Evolutionary conservation across 2,888 invertebrate species (phyloP).

Genomic region (Oscheius sp.): DNA sequence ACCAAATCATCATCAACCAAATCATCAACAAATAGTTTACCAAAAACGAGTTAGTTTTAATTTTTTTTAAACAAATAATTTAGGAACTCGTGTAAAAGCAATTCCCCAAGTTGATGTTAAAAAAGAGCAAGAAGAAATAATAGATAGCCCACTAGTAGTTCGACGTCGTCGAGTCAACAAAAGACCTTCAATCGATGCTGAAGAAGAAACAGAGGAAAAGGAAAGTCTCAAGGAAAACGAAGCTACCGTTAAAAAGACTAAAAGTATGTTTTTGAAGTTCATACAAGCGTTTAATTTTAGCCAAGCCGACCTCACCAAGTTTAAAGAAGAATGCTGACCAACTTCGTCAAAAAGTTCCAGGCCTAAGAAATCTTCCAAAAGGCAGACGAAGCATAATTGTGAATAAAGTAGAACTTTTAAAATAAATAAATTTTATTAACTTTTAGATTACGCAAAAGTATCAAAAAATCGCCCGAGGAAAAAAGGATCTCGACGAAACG

Average conservation of each 20-base stretch:
- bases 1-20: not conserved
- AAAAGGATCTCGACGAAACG: not conserved
- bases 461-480: conserved; percentile 1
- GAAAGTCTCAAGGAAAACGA: conserved; percentile 12
- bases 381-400: conserved; percentile 51
- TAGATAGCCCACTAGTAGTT: not conserved
- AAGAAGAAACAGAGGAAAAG: not conserved
- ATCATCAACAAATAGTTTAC: not conserved
- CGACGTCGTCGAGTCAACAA: not conserved
- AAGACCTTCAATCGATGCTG: not conserved
- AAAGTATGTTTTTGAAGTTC: not conserved
- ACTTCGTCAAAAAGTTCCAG: conserved; percentile 42
- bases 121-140: not conserved
- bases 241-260: not conserved
- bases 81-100: conserved; percentile 23
- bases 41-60: not conserved
- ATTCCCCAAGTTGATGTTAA: not conserved
- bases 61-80: not conserved
- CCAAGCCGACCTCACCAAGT: conserved; percentile 1
- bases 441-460: conserved; percentile 23
- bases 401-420: conserved; percentile 38
- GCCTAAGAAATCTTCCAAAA: conserved; percentile 49
- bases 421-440: not conserved
- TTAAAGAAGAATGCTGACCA: conserved; percentile 21
- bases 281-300: not conserved